Evolutionary conservation across 2,888 invertebrate genomes (phyloP).

Genomic region (Chironomus riparius): DNA sequence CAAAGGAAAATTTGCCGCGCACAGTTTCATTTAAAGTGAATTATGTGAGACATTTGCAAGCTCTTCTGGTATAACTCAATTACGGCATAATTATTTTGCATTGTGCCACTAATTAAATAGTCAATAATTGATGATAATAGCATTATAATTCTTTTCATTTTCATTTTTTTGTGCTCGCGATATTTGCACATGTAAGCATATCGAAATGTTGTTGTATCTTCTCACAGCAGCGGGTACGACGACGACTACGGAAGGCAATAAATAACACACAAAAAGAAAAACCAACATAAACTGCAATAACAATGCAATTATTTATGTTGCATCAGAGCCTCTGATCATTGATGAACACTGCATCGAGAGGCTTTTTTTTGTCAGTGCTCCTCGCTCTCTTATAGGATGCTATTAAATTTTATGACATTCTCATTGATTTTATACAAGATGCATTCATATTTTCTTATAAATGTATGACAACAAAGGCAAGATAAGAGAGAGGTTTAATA

Average conservation of each 20-base stretch:
- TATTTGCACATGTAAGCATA: slow-evolving; percentile 7
- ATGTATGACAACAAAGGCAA: not conserved
- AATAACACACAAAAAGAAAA: not conserved
- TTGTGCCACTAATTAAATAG: slow-evolving; percentile 23
- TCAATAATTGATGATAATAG: slow-evolving; percentile 23
- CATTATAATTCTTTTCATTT: slow-evolving; percentile 1
- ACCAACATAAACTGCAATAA: not conserved
- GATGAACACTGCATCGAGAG: not conserved
- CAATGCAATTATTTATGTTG: slow-evolving; percentile 14
- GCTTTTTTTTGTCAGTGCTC: not conserved
- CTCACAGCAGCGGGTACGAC: not conserved
- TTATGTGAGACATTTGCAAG: slow-evolving; percentile 4
- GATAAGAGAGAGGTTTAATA: not conserved
- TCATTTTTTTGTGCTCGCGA: not conserved
- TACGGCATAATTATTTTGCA: slow-evolving; percentile 15
- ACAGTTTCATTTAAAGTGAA: not conserved
- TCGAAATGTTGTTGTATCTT: not conserved
- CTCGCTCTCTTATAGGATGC: not conserved
- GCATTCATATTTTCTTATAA: not conserved
- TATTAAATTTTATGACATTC: not conserved
- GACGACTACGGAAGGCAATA: not conserved
- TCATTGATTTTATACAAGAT: not conserved
- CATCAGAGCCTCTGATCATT: not conserved
- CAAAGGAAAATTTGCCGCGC: not conserved
- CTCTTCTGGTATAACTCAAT: slow-evolving; percentile 3